These are phyloP conservation scores for Sylvicola cinctus DNA, from an alignment of 2,888 invertebrate species.

Conservation along the genomic window DNA sequence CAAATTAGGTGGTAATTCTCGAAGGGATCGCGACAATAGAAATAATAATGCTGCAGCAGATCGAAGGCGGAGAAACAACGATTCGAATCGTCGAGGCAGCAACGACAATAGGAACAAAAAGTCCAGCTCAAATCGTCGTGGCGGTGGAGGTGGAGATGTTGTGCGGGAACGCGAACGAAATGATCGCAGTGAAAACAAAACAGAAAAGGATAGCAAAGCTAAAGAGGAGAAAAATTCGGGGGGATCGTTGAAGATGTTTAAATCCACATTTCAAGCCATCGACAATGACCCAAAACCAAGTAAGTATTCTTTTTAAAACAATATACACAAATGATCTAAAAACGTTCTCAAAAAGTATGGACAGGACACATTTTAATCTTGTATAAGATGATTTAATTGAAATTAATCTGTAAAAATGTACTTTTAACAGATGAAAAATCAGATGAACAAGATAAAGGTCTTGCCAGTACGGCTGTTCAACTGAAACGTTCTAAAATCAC, in stretches of 20 bases:
- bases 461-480: too few relatives aligned
- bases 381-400: too few relatives aligned
- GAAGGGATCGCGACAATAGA: background rate
- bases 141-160: background rate
- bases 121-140: background rate
- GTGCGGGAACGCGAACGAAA: slow-evolving; percentile 3
- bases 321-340: too few relatives aligned
- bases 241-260: slow-evolving; percentile 7
- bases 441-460: too few relatives aligned
- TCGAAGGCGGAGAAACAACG: slow-evolving; percentile 2
- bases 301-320: background rate
- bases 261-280: slow-evolving; percentile 10
- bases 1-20: background rate
- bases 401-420: too few relatives aligned
- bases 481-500: too few relatives aligned
- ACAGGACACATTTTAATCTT: too few relatives aligned
- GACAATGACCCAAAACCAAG: slow-evolving; percentile 6
- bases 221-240: slow-evolving; percentile 5
- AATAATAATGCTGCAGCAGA: slow-evolving; percentile 3
- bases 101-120: slow-evolving; percentile 2
- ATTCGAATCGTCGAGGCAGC: slow-evolving; percentile 1
- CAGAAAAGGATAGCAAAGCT: slow-evolving; percentile 4
- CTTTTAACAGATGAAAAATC: too few relatives aligned
- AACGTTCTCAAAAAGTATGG: too few relatives aligned
- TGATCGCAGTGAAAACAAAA: slow-evolving; percentile 1